Percentiles rank a stretch among this genome's conserved stretches.
phyloP scores from a whole-genome alignment of 2,113 vertebrate species.

The Nerophis lumbriciformis region DNA sequence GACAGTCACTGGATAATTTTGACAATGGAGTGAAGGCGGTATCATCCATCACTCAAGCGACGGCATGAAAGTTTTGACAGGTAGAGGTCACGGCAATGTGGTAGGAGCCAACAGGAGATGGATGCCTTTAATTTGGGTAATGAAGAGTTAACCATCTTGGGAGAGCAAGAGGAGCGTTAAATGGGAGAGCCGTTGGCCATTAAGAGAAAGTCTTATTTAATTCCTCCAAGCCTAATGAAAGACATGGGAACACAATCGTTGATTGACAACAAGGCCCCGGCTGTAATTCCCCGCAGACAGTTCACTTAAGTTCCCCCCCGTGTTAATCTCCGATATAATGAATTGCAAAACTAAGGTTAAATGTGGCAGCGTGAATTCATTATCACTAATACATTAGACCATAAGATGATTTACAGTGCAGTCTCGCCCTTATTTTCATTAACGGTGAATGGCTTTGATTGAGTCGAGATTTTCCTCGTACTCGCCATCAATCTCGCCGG shows the following conservation, averaged over 20 bases:
- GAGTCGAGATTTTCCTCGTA: conserved; percentile 53
- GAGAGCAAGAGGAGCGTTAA: conserved; percentile 67
- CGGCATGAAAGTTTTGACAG: conserved; percentile 75
- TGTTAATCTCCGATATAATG: conserved; percentile 80
- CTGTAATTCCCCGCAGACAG: conserved; percentile 74
- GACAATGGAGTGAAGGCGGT: conserved; percentile 60
- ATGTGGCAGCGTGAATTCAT: conserved; percentile 76
- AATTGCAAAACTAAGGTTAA: conserved; percentile 80
- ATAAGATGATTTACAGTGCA: conserved; percentile 74
- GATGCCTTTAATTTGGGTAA: conserved; percentile 79
- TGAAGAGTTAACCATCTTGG: conserved; percentile 77
- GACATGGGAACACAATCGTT: conserved; percentile 71
- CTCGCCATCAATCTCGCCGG: conserved; percentile 60
- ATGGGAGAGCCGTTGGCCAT: conserved; percentile 60
- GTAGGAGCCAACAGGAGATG: conserved; percentile 69
- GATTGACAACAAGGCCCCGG: conserved; percentile 73
- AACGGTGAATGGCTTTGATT: conserved; percentile 69
- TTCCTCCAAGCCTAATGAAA: conserved; percentile 72
- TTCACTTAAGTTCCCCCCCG: conserved; percentile 72
- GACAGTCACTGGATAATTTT: conserved; percentile 72
- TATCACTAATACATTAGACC: conserved; percentile 75
- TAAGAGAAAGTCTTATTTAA: conserved; percentile 76
- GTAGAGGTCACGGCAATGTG: conserved; percentile 73
- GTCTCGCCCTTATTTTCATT: conserved; percentile 71
- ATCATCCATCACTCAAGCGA: conserved; percentile 73